Base-by-base conservation (phyloP, 2,888 invertebrate species). In the Ditula angustiorana region DNA sequence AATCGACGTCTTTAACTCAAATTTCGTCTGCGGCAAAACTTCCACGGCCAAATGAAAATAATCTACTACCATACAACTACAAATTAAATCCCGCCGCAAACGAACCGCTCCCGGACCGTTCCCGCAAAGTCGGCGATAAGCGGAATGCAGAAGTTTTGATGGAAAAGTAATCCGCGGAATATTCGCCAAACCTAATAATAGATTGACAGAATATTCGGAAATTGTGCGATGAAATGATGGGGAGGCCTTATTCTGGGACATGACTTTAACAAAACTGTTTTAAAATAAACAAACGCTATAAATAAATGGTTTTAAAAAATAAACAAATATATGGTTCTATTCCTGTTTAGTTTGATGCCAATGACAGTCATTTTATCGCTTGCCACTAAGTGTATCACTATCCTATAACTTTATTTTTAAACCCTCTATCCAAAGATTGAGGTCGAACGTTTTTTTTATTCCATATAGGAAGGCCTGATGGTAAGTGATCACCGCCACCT, bases 121-220 rank as follows among this genome's bases (percentile, higher is more conserved):
- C n/a, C 13, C 19, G 41, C 7, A 33, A 52, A 53, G 13, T 46
- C 63, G 35, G 23, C 21, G 50, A 52, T 64, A 64, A 63, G 46
- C 53, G 53, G 44, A 50, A 58, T 52, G 57, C 44, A 65, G 33
- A 73, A 69, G 69, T 71, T 70, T 69, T 62, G 61, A 66, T 66
- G 67, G 47, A 66, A 69, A 68, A 71, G 67, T 63, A 69, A 76
- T 69, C 61, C 70, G 63, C 46, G 58, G 68, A 72, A 75, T 72
- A 58, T 53, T 64, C 52, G 33, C 46, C 28, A 47, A 63, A 64
- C 59, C 46, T 53, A 75, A 78, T 74, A 76, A 75, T 72, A 70
- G 74, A 78, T 78, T 75, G 79, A 76, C 75, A 71, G 75, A 76
- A 71, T 76, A 78, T 79, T 77, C 73, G 74, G 69, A 62, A 74